Base-by-base conservation (phyloP, 2,888 invertebrate genomes). In the Hyles lineata region DNA sequence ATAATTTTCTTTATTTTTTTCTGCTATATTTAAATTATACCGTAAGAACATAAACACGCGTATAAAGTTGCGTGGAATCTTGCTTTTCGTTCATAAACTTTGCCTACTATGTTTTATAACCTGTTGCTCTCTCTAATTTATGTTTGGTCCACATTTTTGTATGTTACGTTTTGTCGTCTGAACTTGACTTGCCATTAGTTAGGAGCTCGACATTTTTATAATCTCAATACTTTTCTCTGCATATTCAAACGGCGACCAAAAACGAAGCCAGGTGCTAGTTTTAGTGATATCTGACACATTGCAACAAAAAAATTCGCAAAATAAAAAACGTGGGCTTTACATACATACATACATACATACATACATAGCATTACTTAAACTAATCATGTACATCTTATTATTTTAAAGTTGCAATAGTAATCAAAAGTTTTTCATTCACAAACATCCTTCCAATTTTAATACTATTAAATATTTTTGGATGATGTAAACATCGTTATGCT, bases 71-170 rank as follows among this genome's bases (percentile, higher is more conserved):
- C 15, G 43, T 67, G 43, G 50, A 67, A 50, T 67, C 67, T 25
- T 50, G 58, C 23, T 58, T 50, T 58, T 67, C 8, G 32, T 71
- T 55, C 55, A 29, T 23, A 23, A 55, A 21, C 1, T 35, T 55
- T 55, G 55, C 25, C 35, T 35, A 67, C 67, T 63, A 32, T 72
- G 62, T 55, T 55, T 58, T 23, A 67, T 25, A 52, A 63, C 55
- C 72, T 35, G 72, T 72, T 72, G 58, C 63, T 72, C 67, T 58
- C 72, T 72, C 72, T 72, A 58, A 58, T 67, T 63, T 67, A 72
- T 72, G 67, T 52, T 43, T 72, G 72, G 63, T 63, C 67, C 58
- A 72, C 72, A 72, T 67, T 72, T 72, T 63, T 62, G 35, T 72
- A 63, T 58, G 55, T 67, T 72, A 72, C 35, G 72, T 72, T 72